A percentile compares a stretch with the other conserved stretches of the same genome.
Conservation (phyloP, 1,140 invertebrate genomes). For the Drosophila mayri region DNA sequence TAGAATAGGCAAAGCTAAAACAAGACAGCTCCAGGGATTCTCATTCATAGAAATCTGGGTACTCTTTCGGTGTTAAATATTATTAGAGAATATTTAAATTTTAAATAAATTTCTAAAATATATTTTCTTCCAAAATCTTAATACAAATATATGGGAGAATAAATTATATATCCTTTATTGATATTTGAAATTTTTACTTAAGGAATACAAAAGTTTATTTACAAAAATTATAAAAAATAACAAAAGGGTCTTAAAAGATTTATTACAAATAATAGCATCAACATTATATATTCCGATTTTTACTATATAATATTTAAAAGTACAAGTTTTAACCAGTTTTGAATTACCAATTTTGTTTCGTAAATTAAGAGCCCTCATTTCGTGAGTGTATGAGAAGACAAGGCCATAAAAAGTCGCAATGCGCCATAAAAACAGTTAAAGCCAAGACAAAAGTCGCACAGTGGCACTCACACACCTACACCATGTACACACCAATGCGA, state of each 20-base stretch:
- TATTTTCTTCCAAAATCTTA: background rate
- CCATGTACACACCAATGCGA: constrained; percentile 36
- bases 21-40: constrained; percentile 3
- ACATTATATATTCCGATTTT: background rate
- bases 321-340: no score
- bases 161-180: background rate
- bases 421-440: constrained; percentile 83
- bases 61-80: background rate
- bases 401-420: constrained; percentile 83
- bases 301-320: background rate
- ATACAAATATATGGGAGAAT: background rate
- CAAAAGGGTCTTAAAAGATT: background rate
- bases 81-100: background rate
- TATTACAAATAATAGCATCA: background rate
- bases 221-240: background rate
- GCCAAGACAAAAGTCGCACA: constrained; percentile 77
- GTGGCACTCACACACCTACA: constrained; percentile 30
- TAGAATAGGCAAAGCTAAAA: constrained; percentile 76
- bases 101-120: background rate
- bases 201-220: no score
- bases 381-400: constrained; percentile 66
- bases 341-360: no score
- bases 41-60: background rate
- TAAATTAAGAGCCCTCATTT: background rate
- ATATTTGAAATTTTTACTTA: no score